Percentiles rank a stretch among this genome's conserved stretches.
These are phyloP conservation scores for Diaperis boleti DNA, from an alignment of 2,888 invertebrate species.

Conservation along the genomic window DNA sequence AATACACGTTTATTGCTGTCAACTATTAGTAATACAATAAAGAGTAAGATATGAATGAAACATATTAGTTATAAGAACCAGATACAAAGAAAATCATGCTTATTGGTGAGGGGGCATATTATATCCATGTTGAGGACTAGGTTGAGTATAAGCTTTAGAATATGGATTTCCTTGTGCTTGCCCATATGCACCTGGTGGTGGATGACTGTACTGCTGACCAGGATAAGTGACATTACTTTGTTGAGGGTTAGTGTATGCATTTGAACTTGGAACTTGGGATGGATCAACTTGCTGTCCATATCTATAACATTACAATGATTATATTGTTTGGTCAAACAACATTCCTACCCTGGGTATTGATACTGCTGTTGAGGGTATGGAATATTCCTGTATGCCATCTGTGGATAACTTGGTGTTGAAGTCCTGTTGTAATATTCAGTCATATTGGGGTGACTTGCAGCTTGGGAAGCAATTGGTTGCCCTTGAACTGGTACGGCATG, in stretches of 20 bases:
- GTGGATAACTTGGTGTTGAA: slow-evolving; percentile 53
- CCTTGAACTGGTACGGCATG: slow-evolving; percentile 52
- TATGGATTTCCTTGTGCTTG: slow-evolving; percentile 61
- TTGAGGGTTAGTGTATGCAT: slow-evolving; percentile 57
- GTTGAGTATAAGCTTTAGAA: slow-evolving; percentile 61
- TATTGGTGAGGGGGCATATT: slow-evolving; percentile 62
- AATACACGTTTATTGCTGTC: slow-evolving; percentile 35
- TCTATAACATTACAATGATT: slow-evolving; percentile 29
- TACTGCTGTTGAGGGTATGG: slow-evolving; percentile 58
- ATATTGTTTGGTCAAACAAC: not conserved
- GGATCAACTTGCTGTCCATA: slow-evolving; percentile 57
- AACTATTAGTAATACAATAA: slow-evolving; percentile 16
- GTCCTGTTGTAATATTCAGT: slow-evolving; percentile 60
- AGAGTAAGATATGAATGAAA: slow-evolving; percentile 10
- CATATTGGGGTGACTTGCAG: slow-evolving; percentile 51
- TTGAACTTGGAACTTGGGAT: slow-evolving; percentile 58
- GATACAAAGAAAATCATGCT: not conserved
- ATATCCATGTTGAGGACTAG: slow-evolving; percentile 57
- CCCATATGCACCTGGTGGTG: slow-evolving; percentile 49
- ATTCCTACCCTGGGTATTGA: slow-evolving; percentile 57
- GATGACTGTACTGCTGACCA: slow-evolving; percentile 55
- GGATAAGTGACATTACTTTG: slow-evolving; percentile 58
- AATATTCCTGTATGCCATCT: slow-evolving; percentile 58
- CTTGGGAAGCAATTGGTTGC: slow-evolving; percentile 52
- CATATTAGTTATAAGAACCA: not conserved